Percentiles rank a stretch among this genome's conserved stretches.
Evolutionary conservation across 1,140 invertebrate genomes (phyloP).

Genomic region (Meteorus sp.): DNA sequence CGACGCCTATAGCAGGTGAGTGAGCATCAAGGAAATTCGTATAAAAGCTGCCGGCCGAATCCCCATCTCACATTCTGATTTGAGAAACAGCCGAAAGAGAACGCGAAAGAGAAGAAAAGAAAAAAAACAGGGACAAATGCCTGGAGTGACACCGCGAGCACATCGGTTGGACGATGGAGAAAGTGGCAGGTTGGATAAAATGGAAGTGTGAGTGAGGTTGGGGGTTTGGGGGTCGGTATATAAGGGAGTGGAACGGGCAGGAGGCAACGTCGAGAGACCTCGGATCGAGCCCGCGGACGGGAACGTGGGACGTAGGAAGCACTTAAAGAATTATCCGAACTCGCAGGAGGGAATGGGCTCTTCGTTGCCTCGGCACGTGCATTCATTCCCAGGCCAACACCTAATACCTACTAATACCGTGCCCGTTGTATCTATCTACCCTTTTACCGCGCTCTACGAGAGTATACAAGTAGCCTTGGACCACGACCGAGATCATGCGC

Average conservation of each 20-base stretch:
- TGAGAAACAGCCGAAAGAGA: conserved; percentile 5
- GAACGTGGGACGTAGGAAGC: conserved; percentile 51
- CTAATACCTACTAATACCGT: conserved; percentile 61
- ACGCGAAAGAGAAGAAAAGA: conserved; percentile 9
- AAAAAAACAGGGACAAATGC: conserved; percentile 27
- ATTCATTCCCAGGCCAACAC: conserved; percentile 58
- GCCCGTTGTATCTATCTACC: conserved; percentile 58
- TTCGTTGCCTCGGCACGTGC: conserved; percentile 51
- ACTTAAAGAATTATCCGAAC: conserved; percentile 62
- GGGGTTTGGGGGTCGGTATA: no score
- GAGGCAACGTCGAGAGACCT: conserved; percentile 30
- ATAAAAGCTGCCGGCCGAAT: conserved; percentile 14
- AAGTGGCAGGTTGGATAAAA: conserved; percentile 28
- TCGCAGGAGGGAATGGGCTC: conserved; percentile 51
- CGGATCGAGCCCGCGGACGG: conserved; percentile 42
- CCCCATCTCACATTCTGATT: conserved; percentile 5
- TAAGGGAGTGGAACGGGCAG: no score
- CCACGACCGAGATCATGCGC: conserved; percentile 54
- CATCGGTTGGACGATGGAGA: conserved; percentile 16
- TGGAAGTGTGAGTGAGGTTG: conserved; percentile 27
- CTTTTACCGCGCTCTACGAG: conserved; percentile 56
- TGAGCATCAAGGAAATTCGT: conserved; percentile 13
- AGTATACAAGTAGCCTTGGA: conserved; percentile 52
- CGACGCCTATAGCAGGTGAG: conserved; percentile 38
- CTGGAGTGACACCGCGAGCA: conserved; percentile 35